Evolutionary conservation across 2,797 vertebrate species (phyloP).

Genomic region (Vultur gryphus): DNA sequence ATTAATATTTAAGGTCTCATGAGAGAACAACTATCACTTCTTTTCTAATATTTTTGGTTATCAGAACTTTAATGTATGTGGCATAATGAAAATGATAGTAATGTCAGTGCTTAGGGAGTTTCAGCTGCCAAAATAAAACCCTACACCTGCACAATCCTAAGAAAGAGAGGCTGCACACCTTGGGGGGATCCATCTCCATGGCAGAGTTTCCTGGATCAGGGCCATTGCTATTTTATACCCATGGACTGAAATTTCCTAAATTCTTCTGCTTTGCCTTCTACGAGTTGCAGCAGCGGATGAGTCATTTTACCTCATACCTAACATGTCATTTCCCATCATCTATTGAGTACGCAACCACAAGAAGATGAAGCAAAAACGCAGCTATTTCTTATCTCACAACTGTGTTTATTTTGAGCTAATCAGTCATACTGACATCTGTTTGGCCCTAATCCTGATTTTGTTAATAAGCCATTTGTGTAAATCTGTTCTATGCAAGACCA

Average conservation of each 20-base stretch:
- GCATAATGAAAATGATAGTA: not conserved
- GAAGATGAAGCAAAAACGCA: constrained; percentile 52
- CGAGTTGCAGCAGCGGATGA: constrained; percentile 13
- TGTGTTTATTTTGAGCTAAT: constrained; percentile 60
- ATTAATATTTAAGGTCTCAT: not conserved
- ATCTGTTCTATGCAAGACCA: constrained; percentile 52
- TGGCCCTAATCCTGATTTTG: constrained; percentile 56
- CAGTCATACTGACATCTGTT: constrained; percentile 67
- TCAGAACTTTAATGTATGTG: not conserved
- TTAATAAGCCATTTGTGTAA: constrained; percentile 50
- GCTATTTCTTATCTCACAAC: constrained; percentile 67
- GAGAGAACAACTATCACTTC: not conserved
- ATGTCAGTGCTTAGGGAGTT: not conserved
- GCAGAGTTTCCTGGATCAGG: constrained; percentile 27
- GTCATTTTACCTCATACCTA: constrained; percentile 51
- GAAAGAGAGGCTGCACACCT: not conserved
- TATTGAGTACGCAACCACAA: constrained; percentile 20
- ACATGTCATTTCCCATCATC: constrained; percentile 50
- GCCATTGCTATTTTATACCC: constrained; percentile 42
- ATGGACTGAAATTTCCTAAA: constrained; percentile 22
- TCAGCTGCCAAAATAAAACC: constrained; percentile 27
- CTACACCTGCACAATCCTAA: not conserved
- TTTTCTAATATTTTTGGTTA: not conserved
- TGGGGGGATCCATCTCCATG: not conserved
- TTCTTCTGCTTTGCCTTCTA: constrained; percentile 24